phyloP scores from a whole-genome alignment of 2,888 invertebrate genomes.

The Clostera curtula region DNA sequence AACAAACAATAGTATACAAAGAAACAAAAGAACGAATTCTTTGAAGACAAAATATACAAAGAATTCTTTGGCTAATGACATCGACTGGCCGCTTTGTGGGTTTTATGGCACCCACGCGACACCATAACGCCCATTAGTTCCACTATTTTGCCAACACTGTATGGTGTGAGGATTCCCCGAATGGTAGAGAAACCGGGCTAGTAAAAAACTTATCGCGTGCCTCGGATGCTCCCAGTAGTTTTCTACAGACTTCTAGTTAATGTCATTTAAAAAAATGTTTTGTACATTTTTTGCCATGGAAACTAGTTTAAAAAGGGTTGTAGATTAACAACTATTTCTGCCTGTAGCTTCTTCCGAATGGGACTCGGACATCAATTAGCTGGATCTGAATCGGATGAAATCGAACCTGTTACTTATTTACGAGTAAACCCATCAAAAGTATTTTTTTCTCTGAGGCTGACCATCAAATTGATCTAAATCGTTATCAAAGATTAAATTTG shows the following conservation, averaged over 20 bases:
- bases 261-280: constrained; percentile 16
- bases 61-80: constrained; percentile 58
- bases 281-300: no score
- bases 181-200: constrained; percentile 49
- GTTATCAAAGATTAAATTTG: no score
- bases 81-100: constrained; percentile 61
- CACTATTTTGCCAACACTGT: constrained; percentile 66
- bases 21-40: constrained; percentile 36
- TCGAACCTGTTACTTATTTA: no score
- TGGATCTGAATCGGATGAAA: no score
- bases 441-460: no score
- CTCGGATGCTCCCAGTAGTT: constrained; percentile 28
- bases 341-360: no score
- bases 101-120: constrained; percentile 72
- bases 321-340: no score
- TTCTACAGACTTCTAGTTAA: constrained; percentile 23
- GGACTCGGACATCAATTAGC: no score
- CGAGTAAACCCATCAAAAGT: no score
- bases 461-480: no score
- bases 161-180: constrained; percentile 50
- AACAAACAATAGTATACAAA: constrained; percentile 64
- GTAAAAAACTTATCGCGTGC: constrained; percentile 64
- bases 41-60: constrained; percentile 32
- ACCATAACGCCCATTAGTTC: constrained; percentile 66
- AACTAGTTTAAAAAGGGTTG: no score